These are phyloP conservation scores for Pitta sordida DNA, from an alignment of 2,113 vertebrate species.

Conservation along the genomic window DNA sequence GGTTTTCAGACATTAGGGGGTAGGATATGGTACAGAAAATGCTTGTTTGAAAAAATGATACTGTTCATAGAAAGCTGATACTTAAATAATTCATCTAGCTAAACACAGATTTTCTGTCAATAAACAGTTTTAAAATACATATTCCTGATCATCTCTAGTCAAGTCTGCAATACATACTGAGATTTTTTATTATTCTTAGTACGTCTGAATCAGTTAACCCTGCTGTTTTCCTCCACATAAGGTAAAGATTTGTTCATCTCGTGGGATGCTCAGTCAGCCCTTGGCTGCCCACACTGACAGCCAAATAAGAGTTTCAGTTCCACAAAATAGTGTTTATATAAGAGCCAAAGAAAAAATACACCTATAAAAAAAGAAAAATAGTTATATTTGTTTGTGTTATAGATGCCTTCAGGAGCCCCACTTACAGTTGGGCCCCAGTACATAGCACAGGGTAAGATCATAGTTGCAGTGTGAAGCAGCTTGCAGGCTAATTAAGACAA, in stretches of 20 bases:
- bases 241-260: slow-evolving; percentile 64
- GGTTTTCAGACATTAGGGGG: neutral
- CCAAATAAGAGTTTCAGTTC: slow-evolving; percentile 21
- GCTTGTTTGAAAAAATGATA: neutral
- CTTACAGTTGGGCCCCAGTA: neutral
- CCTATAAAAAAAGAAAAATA: slow-evolving; percentile 55
- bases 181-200: slow-evolving; percentile 18
- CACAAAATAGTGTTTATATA: slow-evolving; percentile 29
- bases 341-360: slow-evolving; percentile 39
- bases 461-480: neutral
- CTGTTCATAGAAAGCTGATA: neutral
- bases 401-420: neutral
- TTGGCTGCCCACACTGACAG: slow-evolving; percentile 41
- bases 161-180: neutral
- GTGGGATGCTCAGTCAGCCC: slow-evolving; percentile 23
- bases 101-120: neutral
- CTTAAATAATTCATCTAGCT: neutral
- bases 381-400: slow-evolving; percentile 30
- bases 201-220: slow-evolving; percentile 25
- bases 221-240: slow-evolving; percentile 60
- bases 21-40: neutral
- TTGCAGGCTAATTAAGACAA: slow-evolving; percentile 38
- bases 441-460: neutral
- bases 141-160: neutral
- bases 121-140: slow-evolving; percentile 24